Base-by-base conservation (phyloP, 2,113 vertebrate species). In the Microcebus griseorufus region DNA sequence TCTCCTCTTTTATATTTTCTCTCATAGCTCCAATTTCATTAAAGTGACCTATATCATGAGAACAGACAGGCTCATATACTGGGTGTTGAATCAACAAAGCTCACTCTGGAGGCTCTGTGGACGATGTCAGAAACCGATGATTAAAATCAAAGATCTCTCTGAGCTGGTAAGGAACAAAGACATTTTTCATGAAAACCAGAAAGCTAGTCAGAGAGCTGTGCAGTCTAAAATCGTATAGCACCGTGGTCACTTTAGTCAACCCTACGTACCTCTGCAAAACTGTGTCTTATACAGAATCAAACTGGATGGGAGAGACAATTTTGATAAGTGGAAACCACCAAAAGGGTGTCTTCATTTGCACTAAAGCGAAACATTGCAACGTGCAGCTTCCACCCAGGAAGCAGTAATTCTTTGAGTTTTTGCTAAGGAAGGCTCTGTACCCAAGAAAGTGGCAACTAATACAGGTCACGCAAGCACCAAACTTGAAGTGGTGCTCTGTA, bases 151-250 rank as follows among this genome's bases (percentile, higher is more conserved):
- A 97, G 72, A 94, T 80, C 84, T 97, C 93, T 86, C 86, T 88
- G 83, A 70, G 86, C 51, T 96, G 95, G 93, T 95, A 98, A 97
- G 42, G 86, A 97, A 83, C 20, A 91, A 97, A 97, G 48, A 85
- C 76, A 93, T 96, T 97, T 97, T 97, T 97, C 91, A 96, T 84
- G 92, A 88, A 97, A 85, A 94, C 70, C 70, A 96, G 94, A 96
- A 51, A 86, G 72, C 69, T 73, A 83, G 94, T 93, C 45, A 92
- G 75, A 96, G 88, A 97, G 62, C 58, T 88, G 48, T 72, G 51
- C 53, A 39, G 48, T 29, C 22, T 76, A 94, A 90, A 37, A 55
- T 93, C 94, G 73, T 90, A 82, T 23, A 70, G 95, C 70, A 70
- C 25, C 32, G 78, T 32, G 32, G 58, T 93, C 84, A 96, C 73